Evolutionary conservation across 2,797 vertebrate genomes (phyloP).

Genomic region (Myotis daubentonii): DNA sequence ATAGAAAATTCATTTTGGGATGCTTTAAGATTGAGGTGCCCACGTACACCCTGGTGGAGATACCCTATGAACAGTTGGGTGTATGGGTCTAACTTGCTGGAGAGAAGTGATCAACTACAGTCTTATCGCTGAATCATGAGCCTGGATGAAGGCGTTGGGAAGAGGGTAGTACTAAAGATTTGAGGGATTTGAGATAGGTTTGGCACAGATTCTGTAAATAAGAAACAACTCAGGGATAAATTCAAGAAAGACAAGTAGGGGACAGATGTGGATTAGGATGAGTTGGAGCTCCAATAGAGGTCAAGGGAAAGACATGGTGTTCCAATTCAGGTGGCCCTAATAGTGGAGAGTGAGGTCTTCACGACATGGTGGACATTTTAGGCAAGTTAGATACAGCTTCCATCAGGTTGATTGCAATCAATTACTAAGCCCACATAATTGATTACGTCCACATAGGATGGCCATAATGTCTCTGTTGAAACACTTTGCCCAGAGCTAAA

Average conservation of each 20-base stretch:
- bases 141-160: neutral
- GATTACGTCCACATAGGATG: neutral
- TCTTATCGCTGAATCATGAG: neutral
- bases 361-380: neutral
- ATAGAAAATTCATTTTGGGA: neutral
- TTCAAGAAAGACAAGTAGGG: neutral
- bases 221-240: neutral
- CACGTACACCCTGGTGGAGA: neutral
- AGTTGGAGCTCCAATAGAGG: neutral
- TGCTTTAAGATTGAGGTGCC: neutral
- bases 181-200: neutral
- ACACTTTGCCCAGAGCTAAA: slow-evolving; percentile 67
- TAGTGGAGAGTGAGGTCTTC: neutral
- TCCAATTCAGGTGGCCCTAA: neutral
- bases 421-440: slow-evolving; percentile 22
- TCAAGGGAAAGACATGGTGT: neutral
- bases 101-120: neutral
- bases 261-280: neutral
- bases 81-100: neutral
- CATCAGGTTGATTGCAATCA: neutral
- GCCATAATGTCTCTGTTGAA: slow-evolving; percentile 38
- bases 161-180: neutral
- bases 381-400: neutral
- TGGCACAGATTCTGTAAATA: neutral
- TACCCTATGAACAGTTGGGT: neutral